Evolutionary conservation across 1,140 invertebrate species (phyloP), one percentile per base, ranked within the genome.

Genomic region (Ylistrum balloti): DNA sequence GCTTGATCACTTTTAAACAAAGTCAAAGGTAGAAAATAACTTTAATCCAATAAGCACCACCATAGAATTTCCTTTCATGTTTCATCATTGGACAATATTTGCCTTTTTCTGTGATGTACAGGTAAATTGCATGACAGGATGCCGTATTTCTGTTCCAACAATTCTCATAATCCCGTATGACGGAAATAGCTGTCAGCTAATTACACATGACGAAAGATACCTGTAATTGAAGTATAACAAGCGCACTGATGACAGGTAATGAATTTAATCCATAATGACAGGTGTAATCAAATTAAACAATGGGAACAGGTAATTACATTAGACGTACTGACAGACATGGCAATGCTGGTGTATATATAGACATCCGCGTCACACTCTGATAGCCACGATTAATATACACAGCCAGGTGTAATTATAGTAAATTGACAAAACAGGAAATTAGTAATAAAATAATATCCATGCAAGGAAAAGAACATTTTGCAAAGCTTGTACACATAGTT

Each of bases 251-350:
- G 56, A 74, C 56, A 74, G 56, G 56, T 74, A 74, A 74, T 74
- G 56, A 74, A 74, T 28, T 74, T 74, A 74, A 74, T 74, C 56
- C 56, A 74, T 74, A n/a, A n/a, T 74, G 56, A 74, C 56, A 74
- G 56, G 56, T 74, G n/a, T 74, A 74, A 74, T 74, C 56, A 74
- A 74, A 74, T 74, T 74, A 74, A 74, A 74, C 56, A 74, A 74
- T 74, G 56, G 28, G 56, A 38, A 74, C 56, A 74, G 56, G 56
- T 74, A 74, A 74, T 74, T 28, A 74, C 56, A 74, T 74, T 74
- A 74, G 56, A n/a, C 56, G 22, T 74, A n/a, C 9, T 74, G 56
- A 74, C 56, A 74, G 56, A 74, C 10, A 45, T 45, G 41, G 41
- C 17, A 9, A 17, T 45, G 41, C 56, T 74, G n/a, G 9, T 28